phyloP scores from a whole-genome alignment of 2,888 invertebrate genomes.

The Lasioglossum villosulum region DNA sequence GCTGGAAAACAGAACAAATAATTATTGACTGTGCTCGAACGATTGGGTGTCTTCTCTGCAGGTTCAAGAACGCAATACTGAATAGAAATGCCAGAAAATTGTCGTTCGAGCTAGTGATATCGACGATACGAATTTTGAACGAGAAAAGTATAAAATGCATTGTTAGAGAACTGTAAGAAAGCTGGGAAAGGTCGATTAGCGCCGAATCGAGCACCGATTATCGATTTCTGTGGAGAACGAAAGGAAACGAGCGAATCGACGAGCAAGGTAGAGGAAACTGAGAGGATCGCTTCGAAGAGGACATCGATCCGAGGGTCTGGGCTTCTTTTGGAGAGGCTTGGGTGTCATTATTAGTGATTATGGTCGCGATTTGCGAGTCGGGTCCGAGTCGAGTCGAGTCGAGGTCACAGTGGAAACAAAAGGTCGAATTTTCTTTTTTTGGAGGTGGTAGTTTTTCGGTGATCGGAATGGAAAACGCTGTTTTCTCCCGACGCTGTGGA shows the following conservation, averaged over 20 bases:
- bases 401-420: not conserved
- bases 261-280: not conserved
- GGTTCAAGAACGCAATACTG: not conserved
- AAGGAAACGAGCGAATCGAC: conserved; percentile 3
- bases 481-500: conserved; percentile 4
- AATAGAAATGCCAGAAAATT: not conserved
- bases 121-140: not conserved
- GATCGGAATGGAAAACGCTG: not conserved
- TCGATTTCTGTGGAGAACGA: not conserved
- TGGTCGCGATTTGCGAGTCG: not conserved
- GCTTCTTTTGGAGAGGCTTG: not conserved
- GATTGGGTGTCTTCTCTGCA: not conserved
- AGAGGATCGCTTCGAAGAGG: conserved; percentile 7
- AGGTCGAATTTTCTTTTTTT: not conserved
- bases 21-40: too few relatives aligned
- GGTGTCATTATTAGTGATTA: not conserved
- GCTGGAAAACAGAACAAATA: too few relatives aligned
- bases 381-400: not conserved
- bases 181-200: not conserved
- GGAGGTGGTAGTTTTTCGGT: not conserved
- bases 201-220: not conserved
- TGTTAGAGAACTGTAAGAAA: not conserved
- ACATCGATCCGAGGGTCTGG: conserved; percentile 7
- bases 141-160: not conserved
- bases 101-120: too few relatives aligned